A percentile compares a stretch with the other conserved stretches of the same genome.
Conservation (phyloP, 1,140 invertebrate species). For the Papilio helenus region DNA sequence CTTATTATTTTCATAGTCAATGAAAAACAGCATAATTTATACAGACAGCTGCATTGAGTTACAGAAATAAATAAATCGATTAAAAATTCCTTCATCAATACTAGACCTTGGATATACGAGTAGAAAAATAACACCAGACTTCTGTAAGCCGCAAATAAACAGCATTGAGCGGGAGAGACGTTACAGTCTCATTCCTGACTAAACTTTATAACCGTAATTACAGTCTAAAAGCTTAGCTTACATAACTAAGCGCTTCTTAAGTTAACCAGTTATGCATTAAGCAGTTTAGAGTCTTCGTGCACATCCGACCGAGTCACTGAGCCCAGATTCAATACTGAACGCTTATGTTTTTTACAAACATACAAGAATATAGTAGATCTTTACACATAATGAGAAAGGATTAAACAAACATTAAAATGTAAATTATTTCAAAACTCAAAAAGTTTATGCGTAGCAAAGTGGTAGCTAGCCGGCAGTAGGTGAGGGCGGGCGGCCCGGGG, state of each 20-base stretch:
- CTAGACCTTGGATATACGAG: neutral
- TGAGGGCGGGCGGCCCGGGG: neutral
- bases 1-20: neutral
- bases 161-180: neutral
- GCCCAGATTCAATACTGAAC: neutral
- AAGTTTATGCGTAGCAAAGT: neutral
- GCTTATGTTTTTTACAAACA: neutral
- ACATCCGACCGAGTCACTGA: neutral
- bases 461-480: neutral
- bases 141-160: neutral
- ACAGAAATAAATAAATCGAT: slow-evolving; percentile 1
- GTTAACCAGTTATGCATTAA: neutral
- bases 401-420: no score
- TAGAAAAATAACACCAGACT: neutral
- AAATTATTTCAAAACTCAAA: no score
- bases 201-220: slow-evolving; percentile 3
- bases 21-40: neutral
- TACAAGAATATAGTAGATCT: no score
- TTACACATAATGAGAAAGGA: no score
- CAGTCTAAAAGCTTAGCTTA: slow-evolving; percentile 3
- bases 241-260: neutral
- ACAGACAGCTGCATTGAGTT: neutral
- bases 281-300: neutral
- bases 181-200: neutral
- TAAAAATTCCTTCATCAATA: neutral